Conservation (phyloP, 2,888 invertebrate genomes). For the Galerucella nymphaeae region DNA sequence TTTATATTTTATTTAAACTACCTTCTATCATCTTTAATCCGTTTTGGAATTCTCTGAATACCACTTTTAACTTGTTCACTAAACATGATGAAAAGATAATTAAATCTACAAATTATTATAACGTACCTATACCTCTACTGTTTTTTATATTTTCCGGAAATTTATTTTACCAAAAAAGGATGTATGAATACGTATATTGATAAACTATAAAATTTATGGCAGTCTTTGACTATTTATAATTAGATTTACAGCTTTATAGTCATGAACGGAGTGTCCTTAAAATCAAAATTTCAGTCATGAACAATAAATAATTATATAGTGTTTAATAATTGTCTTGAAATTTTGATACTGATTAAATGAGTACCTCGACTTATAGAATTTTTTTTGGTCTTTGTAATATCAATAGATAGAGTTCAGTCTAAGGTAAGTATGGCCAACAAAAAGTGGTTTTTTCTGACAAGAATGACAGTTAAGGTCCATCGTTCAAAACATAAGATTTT, state of each 20-base stretch:
- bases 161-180: constrained; percentile 14
- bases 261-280: no score
- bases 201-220: constrained; percentile 3
- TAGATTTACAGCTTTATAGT: not conserved
- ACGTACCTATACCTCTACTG: not conserved
- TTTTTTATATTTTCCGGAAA: not conserved
- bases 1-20: constrained; percentile 17
- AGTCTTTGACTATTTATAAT: constrained; percentile 15
- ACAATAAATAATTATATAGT: no score
- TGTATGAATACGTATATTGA: not conserved
- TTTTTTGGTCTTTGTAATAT: no score
- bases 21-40: constrained; percentile 41
- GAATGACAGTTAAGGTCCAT: no score
- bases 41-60: constrained; percentile 33
- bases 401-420: no score
- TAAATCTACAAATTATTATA: not conserved
- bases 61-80: constrained; percentile 3
- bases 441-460: no score
- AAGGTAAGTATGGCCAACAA: no score
- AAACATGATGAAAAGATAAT: not conserved
- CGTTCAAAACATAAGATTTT: no score
- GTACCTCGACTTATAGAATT: no score
- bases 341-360: no score
- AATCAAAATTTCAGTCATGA: no score
- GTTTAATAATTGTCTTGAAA: not conserved